Evolutionary conservation across 2,888 invertebrate species (phyloP).

Genomic region (Mythimna impura): DNA sequence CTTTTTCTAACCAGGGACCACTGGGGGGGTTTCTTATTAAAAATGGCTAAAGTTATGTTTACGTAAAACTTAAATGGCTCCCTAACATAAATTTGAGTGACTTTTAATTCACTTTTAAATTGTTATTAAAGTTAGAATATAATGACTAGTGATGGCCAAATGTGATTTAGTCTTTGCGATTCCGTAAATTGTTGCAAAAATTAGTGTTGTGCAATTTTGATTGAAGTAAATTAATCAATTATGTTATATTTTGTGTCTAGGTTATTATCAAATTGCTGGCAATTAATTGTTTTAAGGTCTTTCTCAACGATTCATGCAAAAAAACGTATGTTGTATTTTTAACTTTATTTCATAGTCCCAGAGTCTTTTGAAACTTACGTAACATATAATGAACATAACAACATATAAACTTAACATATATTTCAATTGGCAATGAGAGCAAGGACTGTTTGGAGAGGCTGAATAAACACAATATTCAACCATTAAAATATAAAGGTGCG

Average conservation of each 20-base stretch:
- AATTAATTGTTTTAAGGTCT: slow-evolving; percentile 26
- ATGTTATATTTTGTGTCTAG: slow-evolving; percentile 48
- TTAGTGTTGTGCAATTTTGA: slow-evolving; percentile 38
- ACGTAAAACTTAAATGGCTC: too few relatives aligned
- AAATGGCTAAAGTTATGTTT: too few relatives aligned
- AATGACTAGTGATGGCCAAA: slow-evolving; percentile 23
- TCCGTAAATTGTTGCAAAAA: slow-evolving; percentile 24
- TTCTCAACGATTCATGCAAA: slow-evolving; percentile 6
- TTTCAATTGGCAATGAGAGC: slow-evolving; percentile 1
- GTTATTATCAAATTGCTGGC: slow-evolving; percentile 38
- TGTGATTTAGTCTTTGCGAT: slow-evolving; percentile 4
- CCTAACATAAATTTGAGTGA: too few relatives aligned
- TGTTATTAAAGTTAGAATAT: slow-evolving; percentile 7
- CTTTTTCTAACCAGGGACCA: too few relatives aligned
- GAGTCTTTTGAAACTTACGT: not conserved
- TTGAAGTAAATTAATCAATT: slow-evolving; percentile 31
- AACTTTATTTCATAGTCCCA: slow-evolving; percentile 2
- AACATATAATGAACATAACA: not conserved
- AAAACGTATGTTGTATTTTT: not conserved
- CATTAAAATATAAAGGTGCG: too few relatives aligned
- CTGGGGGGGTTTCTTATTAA: too few relatives aligned
- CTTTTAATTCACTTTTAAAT: not conserved
- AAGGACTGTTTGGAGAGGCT: not conserved
- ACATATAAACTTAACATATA: not conserved
- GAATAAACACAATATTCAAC: too few relatives aligned